Percentiles rank a stretch among this genome's conserved stretches.
These are phyloP conservation scores for Microctenopoma stevenorrisi DNA, from an alignment of 2,797 vertebrate genomes.

Conservation along the genomic window DNA sequence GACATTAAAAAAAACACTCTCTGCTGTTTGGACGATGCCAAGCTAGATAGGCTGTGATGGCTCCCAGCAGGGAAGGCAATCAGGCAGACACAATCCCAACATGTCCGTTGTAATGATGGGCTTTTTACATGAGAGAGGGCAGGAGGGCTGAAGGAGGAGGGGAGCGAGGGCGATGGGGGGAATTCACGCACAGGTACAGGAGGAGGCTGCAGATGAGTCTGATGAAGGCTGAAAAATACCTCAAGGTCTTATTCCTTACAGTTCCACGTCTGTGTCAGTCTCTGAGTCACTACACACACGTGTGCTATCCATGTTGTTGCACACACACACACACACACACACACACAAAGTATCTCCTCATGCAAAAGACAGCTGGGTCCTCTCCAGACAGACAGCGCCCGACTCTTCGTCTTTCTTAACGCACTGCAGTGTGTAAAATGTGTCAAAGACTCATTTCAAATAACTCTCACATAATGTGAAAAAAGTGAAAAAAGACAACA, in stretches of 20 bases:
- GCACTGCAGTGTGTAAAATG: constrained; percentile 49
- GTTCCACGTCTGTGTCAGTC: background rate
- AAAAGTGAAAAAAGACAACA: constrained; percentile 16
- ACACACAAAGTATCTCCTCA: background rate
- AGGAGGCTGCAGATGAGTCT: constrained; percentile 6
- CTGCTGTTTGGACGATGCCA: constrained; percentile 27
- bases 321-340: constrained; percentile 25
- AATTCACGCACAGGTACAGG: constrained; percentile 20
- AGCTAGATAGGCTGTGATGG: constrained; percentile 44
- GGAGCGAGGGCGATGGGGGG: background rate
- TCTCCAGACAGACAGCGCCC: constrained; percentile 37
- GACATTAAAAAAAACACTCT: constrained; percentile 3
- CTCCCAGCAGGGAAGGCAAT: constrained; percentile 57
- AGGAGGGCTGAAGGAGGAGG: background rate
- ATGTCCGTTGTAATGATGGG: constrained; percentile 19
- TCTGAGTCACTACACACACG: constrained; percentile 17
- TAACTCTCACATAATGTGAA: constrained; percentile 26
- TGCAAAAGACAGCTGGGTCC: constrained; percentile 29
- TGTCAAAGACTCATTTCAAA: constrained; percentile 60
- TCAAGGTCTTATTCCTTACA: no score
- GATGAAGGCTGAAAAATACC: no score
- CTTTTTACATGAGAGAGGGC: constrained; percentile 26
- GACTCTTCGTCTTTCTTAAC: constrained; percentile 50
- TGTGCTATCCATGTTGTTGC: background rate
- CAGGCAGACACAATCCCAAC: constrained; percentile 51